Percentiles rank a stretch among this genome's conserved stretches.
Evolutionary conservation across 2,113 vertebrate species (phyloP).

Genomic region (Cyanoliseus patagonus): DNA sequence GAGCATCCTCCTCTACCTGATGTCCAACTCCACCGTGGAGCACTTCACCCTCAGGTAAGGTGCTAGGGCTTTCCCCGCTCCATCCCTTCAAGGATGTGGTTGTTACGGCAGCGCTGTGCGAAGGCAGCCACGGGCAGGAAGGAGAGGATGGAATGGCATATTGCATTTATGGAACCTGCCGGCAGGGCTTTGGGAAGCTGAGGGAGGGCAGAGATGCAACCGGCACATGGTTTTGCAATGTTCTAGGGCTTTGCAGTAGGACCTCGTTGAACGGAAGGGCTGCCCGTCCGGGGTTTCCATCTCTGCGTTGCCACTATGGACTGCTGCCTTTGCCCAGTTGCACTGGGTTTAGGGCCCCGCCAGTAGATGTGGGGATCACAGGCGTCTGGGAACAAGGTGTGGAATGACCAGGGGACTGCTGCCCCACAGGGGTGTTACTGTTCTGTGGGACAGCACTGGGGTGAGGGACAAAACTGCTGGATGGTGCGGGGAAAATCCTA

Average conservation of each 20-base stretch:
- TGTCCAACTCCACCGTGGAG: conserved; percentile 91
- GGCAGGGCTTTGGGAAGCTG: neutral
- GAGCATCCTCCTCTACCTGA: conserved; percentile 87
- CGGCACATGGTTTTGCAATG: fast-evolving
- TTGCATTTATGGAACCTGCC: neutral
- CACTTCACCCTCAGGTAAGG: conserved; percentile 93
- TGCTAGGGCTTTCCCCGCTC: fast-evolving
- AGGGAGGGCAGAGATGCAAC: neutral
- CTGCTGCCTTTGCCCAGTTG: neutral
- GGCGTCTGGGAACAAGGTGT: fast-evolving
- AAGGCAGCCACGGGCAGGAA: fast-evolving
- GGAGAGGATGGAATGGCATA: fast-evolving
- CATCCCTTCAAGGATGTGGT: fast-evolving
- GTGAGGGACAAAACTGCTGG: neutral
- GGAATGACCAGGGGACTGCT: neutral
- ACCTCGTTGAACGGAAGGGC: neutral
- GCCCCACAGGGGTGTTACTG: neutral
- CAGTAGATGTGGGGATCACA: neutral
- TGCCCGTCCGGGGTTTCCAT: fast-evolving
- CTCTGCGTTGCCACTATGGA: fast-evolving
- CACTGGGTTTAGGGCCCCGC: neutral
- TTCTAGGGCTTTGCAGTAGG: neutral
- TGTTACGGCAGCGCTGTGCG: fast-evolving
- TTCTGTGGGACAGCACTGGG: neutral
- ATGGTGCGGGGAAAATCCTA: fast-evolving